phyloP scores from a whole-genome alignment of 2,888 invertebrate genomes.

The Eilema depressum region DNA sequence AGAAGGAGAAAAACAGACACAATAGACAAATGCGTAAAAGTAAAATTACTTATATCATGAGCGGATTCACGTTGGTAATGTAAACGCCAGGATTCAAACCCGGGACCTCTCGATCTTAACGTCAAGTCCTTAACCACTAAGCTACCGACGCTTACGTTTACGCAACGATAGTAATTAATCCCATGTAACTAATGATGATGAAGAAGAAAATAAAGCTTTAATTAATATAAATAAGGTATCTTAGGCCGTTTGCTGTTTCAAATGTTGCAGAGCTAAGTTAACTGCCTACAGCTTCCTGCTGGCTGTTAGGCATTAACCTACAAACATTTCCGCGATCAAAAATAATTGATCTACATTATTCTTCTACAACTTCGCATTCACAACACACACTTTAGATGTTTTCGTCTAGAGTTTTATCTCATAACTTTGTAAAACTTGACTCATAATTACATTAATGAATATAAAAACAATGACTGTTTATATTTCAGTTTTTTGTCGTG shows the following conservation, averaged over 20 bases:
- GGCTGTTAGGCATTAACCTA: slow-evolving; percentile 15
- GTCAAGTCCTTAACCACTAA: no score
- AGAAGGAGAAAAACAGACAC: no score
- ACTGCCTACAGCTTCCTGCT: slow-evolving; percentile 13
- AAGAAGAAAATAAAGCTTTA: background rate
- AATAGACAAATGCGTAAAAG: no score
- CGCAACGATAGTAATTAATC: background rate
- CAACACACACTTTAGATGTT: no score
- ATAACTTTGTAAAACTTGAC: background rate
- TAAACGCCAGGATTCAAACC: no score
- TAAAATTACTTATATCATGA: no score
- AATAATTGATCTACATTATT: slow-evolving; percentile 9
- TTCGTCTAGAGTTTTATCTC: background rate
- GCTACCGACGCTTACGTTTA: no score
- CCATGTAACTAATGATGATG: background rate
- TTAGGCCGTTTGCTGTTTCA: slow-evolving; percentile 6
- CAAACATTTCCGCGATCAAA: slow-evolving; percentile 16
- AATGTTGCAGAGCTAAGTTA: slow-evolving; percentile 10
- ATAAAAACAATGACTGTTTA: no score
- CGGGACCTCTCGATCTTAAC: no score
- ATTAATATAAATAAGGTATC: slow-evolving; percentile 7
- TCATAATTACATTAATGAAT: background rate
- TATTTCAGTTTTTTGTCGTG: no score
- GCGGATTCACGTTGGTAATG: no score
- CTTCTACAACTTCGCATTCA: background rate